Evolutionary conservation across 2,888 invertebrate genomes (phyloP).

Genomic region (Lingula anatina): DNA sequence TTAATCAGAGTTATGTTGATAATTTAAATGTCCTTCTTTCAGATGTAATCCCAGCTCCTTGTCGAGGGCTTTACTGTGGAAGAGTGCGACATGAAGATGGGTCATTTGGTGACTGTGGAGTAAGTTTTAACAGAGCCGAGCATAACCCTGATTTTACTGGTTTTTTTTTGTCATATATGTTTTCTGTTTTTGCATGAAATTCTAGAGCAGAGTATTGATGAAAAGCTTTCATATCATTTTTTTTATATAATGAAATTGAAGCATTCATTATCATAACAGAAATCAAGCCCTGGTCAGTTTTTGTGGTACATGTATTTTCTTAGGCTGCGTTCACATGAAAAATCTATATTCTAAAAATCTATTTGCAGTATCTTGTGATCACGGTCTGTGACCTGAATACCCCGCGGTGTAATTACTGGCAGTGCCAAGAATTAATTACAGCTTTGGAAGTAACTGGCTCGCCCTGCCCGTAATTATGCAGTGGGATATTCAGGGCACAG

Average conservation of each 20-base stretch:
- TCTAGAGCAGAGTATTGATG: neutral
- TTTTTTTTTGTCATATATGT: neutral
- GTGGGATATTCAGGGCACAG: neutral
- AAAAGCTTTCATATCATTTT: neutral
- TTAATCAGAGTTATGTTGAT: too few relatives aligned
- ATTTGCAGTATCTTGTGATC: too few relatives aligned
- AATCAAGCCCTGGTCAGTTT: too few relatives aligned
- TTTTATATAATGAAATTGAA: neutral
- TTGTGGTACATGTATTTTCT: neutral
- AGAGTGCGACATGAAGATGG: constrained; percentile 64
- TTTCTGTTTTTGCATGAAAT: neutral
- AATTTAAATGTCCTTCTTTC: too few relatives aligned
- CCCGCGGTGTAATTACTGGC: too few relatives aligned
- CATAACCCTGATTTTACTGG: neutral
- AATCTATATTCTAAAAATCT: too few relatives aligned
- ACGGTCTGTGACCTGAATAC: too few relatives aligned
- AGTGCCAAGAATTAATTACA: too few relatives aligned
- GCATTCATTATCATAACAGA: too few relatives aligned
- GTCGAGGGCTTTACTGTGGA: constrained; percentile 83
- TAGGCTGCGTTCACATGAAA: too few relatives aligned
- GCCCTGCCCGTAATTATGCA: neutral
- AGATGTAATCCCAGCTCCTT: constrained; percentile 52
- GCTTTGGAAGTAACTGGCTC: too few relatives aligned
- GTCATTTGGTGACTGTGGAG: constrained; percentile 74
- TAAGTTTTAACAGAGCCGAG: constrained; percentile 26